Base-by-base conservation (phyloP, 2,888 invertebrate genomes). In the Cryptocephalus primarius region DNA sequence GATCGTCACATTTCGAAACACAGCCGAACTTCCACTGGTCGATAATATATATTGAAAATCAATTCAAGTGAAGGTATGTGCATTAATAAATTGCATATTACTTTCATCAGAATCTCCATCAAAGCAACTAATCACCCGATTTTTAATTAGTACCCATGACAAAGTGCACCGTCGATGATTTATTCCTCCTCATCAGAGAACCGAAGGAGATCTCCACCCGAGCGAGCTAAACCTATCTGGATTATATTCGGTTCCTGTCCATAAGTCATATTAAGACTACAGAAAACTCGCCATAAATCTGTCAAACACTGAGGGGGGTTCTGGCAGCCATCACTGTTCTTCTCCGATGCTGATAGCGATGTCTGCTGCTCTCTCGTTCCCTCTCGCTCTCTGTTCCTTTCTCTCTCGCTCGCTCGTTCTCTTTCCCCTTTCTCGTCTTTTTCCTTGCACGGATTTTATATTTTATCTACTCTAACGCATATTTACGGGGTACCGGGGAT, bases 251-350 rank as follows among this genome's bases (percentile, higher is more conserved):
- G 63, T 59, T 61, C 67, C 68, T 69, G 69, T 69, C 68, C 70
- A 71, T 71, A 71, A 71, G 70, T 71, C 70, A 71, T 71, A 69
- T 69, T 71, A 71, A 71, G 70, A 71, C 70, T 69, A 70, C 50
- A 48, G 47, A 49, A 51, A 68, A 69, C 66, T 67, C 58, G 68
- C 66, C 66, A 71, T 71, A 71, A 71, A 71, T 71, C 70, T 71
- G 70, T 71, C 70, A 70, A 65, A 67, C 61, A 54, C 61, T 61
- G 59, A 64, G 65, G 65, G 67, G 66, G 67, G 56, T 49, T 56
- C 57, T 60, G 63, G 61, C 64, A 64, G 61, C 64, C 54, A 54
- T 51, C 51, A 51, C 52, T 47, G 43, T 36, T 36, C 36, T 36
- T n/a, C 36, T 36, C n/a, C 36, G 36, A 36, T 36, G 36, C 46